Base-by-base conservation (phyloP, 2,888 invertebrate species). In the Leucophenga maculata region DNA sequence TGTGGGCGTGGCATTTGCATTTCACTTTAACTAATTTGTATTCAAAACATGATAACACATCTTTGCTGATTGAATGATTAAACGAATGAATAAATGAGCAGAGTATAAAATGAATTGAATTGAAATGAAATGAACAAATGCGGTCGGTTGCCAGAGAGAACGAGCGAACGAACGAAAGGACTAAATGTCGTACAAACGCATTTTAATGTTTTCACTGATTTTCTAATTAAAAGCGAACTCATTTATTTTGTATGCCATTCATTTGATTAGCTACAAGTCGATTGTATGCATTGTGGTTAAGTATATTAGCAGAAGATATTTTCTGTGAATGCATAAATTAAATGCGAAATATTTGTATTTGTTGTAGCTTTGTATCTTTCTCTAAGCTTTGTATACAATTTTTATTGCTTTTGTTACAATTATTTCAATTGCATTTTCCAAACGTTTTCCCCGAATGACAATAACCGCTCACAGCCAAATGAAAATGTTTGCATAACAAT, bases 21-120 rank as follows among this genome's bases (percentile, higher is more conserved):
- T 77, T 77, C 84, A 76, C 78, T 78, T 80, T 74, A 72, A 65
- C 79, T 83, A 80, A 83, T 81, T 81, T 81, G 80, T 81, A 80
- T 77, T 77, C 85, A 77, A 78, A 74, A 74, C 74, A 79, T 72
- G 65, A 77, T 65, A 76, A 67, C 52, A 18, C 50, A 52, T 46
- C 55, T 54, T 69, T 62, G 20, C 54, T 64, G 62, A 64, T 64
- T 64, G 26, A 48, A 26, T 64, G 48, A 48, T 46, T 64, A 14
- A 64, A 46, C 46, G 48, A 64, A 39, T 57, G 22, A 11, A 26
- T 22, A 4, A 13, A 54, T 54, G 54, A 54, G 18, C 20, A 11
- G 26, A 26, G 26, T 26, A 26, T 26, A 26, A 26, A 26, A 26
- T 14, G 6, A 18, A 54, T 18, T 18, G 54, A 54, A 55, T 6